Evolutionary conservation across 1,140 invertebrate genomes (phyloP).

Genomic region (Scaptomyza pallida): DNA sequence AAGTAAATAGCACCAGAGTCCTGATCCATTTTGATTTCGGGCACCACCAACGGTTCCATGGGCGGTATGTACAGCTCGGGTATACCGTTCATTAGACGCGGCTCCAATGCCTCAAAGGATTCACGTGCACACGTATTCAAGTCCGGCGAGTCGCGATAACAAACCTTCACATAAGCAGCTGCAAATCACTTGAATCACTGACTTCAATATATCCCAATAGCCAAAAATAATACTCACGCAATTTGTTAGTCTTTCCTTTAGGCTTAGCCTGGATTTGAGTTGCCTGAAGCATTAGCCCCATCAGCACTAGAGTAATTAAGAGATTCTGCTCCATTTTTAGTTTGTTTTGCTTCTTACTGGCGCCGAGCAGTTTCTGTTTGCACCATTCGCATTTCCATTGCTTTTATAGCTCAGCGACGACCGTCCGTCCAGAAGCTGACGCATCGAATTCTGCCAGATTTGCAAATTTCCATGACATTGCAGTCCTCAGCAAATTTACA

Average conservation of each 20-base stretch:
- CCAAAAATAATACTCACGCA: slow-evolving; percentile 58
- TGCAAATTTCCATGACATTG: slow-evolving; percentile 72
- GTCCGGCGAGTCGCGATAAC: slow-evolving; percentile 86
- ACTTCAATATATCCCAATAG: not conserved
- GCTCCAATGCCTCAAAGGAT: slow-evolving; percentile 85
- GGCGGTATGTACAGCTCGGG: slow-evolving; percentile 87
- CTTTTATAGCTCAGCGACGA: slow-evolving; percentile 59
- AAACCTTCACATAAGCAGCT: slow-evolving; percentile 88
- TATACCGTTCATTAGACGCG: slow-evolving; percentile 86
- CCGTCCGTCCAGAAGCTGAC: slow-evolving; percentile 30
- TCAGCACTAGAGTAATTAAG: slow-evolving; percentile 30
- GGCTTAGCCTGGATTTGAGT: slow-evolving; percentile 1
- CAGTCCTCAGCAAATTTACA: slow-evolving; percentile 66
- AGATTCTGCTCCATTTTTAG: slow-evolving; percentile 33
- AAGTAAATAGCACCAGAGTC: slow-evolving; percentile 76
- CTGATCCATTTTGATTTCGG: slow-evolving; percentile 84
- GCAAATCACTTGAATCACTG: slow-evolving; percentile 52
- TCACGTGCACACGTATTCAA: slow-evolving; percentile 86
- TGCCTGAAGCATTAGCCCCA: slow-evolving; percentile 18
- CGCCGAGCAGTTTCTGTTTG: slow-evolving; percentile 29
- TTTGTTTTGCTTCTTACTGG: slow-evolving; percentile 5
- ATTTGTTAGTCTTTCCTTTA: slow-evolving; percentile 17
- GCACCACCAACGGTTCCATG: slow-evolving; percentile 86
- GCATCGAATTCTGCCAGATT: slow-evolving; percentile 58
- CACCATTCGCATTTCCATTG: slow-evolving; percentile 22